Evolutionary conservation across 1,140 invertebrate genomes (phyloP).

Genomic region (Anastrepha obliqua): DNA sequence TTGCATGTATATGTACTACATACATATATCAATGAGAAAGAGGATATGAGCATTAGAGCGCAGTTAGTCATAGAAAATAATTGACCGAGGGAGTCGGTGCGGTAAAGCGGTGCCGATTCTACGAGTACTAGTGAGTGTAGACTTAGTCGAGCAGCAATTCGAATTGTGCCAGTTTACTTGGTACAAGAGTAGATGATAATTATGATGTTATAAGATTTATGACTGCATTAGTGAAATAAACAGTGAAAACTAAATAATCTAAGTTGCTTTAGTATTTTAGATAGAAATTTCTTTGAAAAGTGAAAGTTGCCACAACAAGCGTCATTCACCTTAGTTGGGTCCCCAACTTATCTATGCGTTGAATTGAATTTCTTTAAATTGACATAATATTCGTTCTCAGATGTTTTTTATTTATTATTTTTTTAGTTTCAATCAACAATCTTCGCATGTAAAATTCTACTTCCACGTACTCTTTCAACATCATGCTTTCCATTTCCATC

Average conservation of each 20-base stretch:
- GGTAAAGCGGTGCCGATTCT: background rate
- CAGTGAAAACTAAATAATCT: background rate
- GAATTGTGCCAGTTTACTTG: background rate
- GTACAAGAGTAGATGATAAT: background rate
- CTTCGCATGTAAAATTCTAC: too few relatives aligned
- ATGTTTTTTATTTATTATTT: too few relatives aligned
- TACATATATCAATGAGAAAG: conserved; percentile 7
- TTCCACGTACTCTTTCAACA: too few relatives aligned
- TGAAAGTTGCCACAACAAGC: too few relatives aligned
- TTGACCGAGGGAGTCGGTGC: background rate
- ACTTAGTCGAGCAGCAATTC: background rate
- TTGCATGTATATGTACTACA: background rate
- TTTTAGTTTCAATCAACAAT: too few relatives aligned
- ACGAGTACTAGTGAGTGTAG: background rate
- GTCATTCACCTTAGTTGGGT: too few relatives aligned
- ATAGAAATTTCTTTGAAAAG: background rate
- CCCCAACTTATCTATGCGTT: too few relatives aligned
- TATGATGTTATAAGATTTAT: background rate
- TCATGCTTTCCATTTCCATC: background rate
- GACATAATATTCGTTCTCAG: too few relatives aligned
- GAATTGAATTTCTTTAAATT: too few relatives aligned
- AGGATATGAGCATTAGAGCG: background rate
- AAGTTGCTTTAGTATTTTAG: conserved; percentile 2
- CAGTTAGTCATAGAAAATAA: conserved; percentile 20
- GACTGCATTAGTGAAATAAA: background rate